Conservation (phyloP, 2,797 vertebrate species). For the Protosalanx chinensis region DNA sequence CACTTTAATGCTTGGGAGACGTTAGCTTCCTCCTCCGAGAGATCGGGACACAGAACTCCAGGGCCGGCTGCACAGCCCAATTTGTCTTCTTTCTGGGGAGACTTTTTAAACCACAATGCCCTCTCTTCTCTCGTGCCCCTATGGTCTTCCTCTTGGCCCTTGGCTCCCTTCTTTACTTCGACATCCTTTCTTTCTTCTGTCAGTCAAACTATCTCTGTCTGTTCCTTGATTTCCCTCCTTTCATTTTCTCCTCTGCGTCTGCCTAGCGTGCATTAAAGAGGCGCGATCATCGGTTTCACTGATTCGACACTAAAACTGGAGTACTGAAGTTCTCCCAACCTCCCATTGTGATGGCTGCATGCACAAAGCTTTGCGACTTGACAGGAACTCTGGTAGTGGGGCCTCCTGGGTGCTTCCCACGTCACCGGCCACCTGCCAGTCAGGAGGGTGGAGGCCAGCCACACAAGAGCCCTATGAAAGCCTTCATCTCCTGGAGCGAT, state of each 20-base stretch:
- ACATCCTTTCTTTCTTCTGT: background rate
- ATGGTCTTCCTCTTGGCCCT: constrained; percentile 14
- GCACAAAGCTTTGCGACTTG: constrained; percentile 9
- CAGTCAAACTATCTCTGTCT: background rate
- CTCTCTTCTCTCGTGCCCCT: constrained; percentile 26
- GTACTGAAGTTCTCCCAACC: constrained; percentile 9
- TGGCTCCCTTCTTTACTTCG: background rate
- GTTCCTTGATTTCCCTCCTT: background rate
- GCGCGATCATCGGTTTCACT: constrained; percentile 44
- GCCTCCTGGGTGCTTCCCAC: background rate
- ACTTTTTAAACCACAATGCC: constrained; percentile 56
- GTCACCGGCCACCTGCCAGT: constrained; percentile 2
- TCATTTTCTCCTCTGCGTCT: background rate
- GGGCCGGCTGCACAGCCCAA: constrained; percentile 57
- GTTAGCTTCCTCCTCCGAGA: constrained; percentile 55
- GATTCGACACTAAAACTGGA: constrained; percentile 27
- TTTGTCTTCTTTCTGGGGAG: constrained; percentile 70
- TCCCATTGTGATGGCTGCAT: background rate
- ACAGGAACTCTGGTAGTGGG: background rate
- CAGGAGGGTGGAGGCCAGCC: constrained; percentile 5
- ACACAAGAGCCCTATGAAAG: background rate
- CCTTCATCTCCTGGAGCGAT: constrained; percentile 3
- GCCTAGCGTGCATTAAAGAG: constrained; percentile 33
- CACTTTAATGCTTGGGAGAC: constrained; percentile 73
- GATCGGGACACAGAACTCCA: constrained; percentile 47